phyloP scores from a whole-genome alignment of 2,888 invertebrate genomes.

The Pristionchus fissidentatus region DNA sequence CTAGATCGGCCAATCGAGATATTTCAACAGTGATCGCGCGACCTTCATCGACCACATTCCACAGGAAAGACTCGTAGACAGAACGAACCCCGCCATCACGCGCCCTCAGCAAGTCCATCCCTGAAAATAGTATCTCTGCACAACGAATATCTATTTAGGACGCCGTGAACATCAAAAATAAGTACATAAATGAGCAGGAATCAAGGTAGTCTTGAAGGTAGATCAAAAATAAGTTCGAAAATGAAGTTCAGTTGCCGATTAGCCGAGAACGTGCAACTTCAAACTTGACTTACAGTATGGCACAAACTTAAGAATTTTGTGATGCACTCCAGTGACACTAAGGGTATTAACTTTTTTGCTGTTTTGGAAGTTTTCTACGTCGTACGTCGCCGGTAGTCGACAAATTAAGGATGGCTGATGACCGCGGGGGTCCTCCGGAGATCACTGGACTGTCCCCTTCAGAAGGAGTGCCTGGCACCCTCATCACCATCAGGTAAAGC shows the following conservation, averaged over 20 bases:
- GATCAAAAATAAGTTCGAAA: not conserved
- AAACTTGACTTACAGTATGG: no score
- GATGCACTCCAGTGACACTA: not conserved
- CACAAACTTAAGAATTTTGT: not conserved
- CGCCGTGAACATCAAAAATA: not conserved
- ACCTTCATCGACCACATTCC: slow-evolving; percentile 45
- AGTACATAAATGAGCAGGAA: not conserved
- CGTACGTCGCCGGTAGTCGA: not conserved
- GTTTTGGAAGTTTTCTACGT: not conserved
- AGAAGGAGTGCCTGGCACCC: slow-evolving; percentile 82
- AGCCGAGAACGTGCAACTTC: no score
- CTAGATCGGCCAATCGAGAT: slow-evolving; percentile 37
- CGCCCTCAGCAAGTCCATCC: slow-evolving; percentile 43
- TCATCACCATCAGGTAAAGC: slow-evolving; percentile 46
- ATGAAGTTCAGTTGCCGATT: not conserved
- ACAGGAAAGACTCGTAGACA: slow-evolving; percentile 43
- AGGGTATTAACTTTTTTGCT: not conserved
- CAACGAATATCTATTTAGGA: not conserved
- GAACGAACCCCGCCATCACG: slow-evolving; percentile 44
- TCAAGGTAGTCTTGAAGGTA: not conserved
- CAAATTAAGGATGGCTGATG: not conserved
- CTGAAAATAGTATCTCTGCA: not conserved
- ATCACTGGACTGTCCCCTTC: slow-evolving; percentile 98
- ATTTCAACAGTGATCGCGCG: slow-evolving; percentile 46
- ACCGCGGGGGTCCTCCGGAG: slow-evolving; percentile 17